A percentile compares a stretch with the other conserved stretches of the same genome.
Evolutionary conservation across 2,888 invertebrate species (phyloP).

Genomic region (Choreutis nemorana): DNA sequence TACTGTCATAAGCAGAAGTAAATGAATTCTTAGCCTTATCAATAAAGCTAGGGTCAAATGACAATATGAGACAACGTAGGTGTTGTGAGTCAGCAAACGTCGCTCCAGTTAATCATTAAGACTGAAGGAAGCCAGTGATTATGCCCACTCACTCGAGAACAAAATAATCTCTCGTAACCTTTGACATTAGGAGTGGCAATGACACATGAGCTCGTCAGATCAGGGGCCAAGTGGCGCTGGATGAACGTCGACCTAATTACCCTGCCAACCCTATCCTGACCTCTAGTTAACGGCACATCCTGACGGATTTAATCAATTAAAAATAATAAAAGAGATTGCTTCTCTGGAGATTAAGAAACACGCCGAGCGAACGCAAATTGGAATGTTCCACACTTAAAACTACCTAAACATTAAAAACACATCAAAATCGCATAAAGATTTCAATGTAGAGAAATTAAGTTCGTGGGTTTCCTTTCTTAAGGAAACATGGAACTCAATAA

Average conservation of each 20-base stretch:
- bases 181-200: conserved; percentile 27
- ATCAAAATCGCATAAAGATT: conserved; percentile 6
- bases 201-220: conserved; percentile 6
- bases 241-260: too few species aligned
- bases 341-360: too few species aligned
- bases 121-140: conserved; percentile 37
- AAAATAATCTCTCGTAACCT: conserved; percentile 13
- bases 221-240: neutral
- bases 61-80: conserved; percentile 3
- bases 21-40: conserved; percentile 18
- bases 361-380: conserved; percentile 8
- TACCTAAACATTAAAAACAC: conserved; percentile 12
- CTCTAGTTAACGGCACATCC: too few species aligned
- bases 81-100: conserved; percentile 25
- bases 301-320: too few species aligned
- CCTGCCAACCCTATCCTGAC: too few species aligned
- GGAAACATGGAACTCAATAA: conserved; percentile 38
- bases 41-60: conserved; percentile 2
- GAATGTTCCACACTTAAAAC: conserved; percentile 18
- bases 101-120: conserved; percentile 18
- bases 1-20: conserved; percentile 23
- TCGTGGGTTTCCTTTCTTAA: conserved; percentile 31
- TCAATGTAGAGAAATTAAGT: conserved; percentile 20
- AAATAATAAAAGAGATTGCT: too few species aligned
- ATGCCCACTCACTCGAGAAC: conserved; percentile 20